Evolutionary conservation across 2,888 invertebrate genomes (phyloP).

Genomic region (Idaea biselata): DNA sequence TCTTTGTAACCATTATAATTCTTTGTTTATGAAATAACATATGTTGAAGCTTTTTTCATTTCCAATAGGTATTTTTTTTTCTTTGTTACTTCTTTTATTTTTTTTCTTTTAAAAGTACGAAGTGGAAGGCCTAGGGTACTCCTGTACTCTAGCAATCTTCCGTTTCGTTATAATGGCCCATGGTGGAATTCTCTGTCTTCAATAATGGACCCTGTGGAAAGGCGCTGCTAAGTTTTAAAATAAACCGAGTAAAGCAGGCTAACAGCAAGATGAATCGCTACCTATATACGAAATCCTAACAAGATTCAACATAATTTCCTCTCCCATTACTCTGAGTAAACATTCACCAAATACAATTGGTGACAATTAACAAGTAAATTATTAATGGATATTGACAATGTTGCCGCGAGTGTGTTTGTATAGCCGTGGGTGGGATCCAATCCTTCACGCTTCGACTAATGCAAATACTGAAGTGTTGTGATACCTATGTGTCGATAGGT

Average conservation of each 20-base stretch:
- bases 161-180: no score
- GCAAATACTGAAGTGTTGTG: neutral
- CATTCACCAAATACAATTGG: constrained; percentile 17
- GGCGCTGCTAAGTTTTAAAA: neutral
- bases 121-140: no score
- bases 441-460: neutral
- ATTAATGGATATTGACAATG: constrained; percentile 11
- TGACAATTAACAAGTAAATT: constrained; percentile 28
- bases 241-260: neutral
- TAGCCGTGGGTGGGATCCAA: neutral
- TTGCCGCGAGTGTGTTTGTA: neutral
- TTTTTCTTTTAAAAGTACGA: no score
- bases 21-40: no score
- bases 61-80: no score
- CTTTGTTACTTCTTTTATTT: no score
- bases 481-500: neutral
- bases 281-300: neutral
- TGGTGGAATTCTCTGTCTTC: no score
- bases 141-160: no score
- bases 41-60: no score
- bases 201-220: no score
- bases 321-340: neutral
- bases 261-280: neutral
- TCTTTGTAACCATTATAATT: no score
- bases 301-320: neutral